Percentiles rank a stretch among this genome's conserved stretches.
These are phyloP conservation scores for Apocheima hispidaria DNA, from an alignment of 2,888 invertebrate species.

Conservation along the genomic window DNA sequence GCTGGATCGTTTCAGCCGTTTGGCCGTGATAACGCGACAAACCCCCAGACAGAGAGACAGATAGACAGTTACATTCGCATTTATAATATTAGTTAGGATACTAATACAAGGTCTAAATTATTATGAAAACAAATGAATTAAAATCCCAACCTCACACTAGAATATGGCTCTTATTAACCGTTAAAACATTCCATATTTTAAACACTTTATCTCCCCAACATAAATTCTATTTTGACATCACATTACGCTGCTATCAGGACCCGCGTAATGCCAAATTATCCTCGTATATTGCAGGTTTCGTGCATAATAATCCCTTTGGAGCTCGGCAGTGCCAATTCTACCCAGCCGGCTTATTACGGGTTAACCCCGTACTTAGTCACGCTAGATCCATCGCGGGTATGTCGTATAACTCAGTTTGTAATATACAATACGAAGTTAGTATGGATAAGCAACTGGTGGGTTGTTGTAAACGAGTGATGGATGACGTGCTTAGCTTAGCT, in stretches of 20 bases:
- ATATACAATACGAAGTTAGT: conserved; percentile 16
- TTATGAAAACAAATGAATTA: not conserved
- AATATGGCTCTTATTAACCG: not conserved
- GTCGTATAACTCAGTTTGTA: not conserved
- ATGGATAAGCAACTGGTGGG: not conserved
- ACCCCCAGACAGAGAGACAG: too few relatives aligned
- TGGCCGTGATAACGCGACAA: too few relatives aligned
- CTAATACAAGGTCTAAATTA: too few relatives aligned
- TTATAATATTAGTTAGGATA: too few relatives aligned
- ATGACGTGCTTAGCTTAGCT: not conserved
- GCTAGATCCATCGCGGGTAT: conserved; percentile 10
- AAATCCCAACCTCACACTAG: not conserved
- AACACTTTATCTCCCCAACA: conserved; percentile 19
- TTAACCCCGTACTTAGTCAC: conserved; percentile 13
- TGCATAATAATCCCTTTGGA: conserved; percentile 33
- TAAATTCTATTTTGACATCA: conserved; percentile 32
- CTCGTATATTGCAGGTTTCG: conserved; percentile 26
- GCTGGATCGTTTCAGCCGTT: too few relatives aligned
- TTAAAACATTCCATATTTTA: conserved; percentile 15
- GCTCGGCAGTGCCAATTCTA: conserved; percentile 13
- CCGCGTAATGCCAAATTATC: conserved; percentile 27
- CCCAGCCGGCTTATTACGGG: conserved; percentile 22
- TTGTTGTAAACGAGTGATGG: conserved; percentile 12
- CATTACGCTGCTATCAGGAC: conserved; percentile 24
- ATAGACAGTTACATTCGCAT: too few relatives aligned